phyloP scores from a whole-genome alignment of 2,113 vertebrate genomes.

The Zosterops lateralis region DNA sequence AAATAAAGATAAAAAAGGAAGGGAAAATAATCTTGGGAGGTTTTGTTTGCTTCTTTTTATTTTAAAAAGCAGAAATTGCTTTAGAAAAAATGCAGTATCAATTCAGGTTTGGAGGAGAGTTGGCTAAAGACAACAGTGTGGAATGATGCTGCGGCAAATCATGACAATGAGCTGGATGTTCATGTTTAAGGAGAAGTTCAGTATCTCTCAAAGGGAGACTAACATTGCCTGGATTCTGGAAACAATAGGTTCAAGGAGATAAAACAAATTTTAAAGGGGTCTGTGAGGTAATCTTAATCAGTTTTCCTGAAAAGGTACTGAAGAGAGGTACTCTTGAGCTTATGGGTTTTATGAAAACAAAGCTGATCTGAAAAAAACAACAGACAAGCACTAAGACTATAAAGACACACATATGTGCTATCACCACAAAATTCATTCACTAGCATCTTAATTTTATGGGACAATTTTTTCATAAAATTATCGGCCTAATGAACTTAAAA shows the following conservation, averaged over 20 bases:
- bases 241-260: not conserved
- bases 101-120: not conserved
- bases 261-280: not conserved
- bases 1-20: not conserved
- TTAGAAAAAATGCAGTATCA: not conserved
- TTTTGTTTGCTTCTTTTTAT: not conserved
- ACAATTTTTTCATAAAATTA: not conserved
- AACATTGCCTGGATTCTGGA: not conserved
- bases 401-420: not conserved
- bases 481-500: not conserved
- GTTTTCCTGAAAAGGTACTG: not conserved
- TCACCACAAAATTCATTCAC: not conserved
- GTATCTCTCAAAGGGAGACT: not conserved
- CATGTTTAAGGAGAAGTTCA: not conserved
- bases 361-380: not conserved
- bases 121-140: not conserved
- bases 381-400: not conserved
- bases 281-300: not conserved
- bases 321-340: not conserved
- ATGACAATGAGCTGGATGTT: not conserved
- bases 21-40: not conserved
- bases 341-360: not conserved
- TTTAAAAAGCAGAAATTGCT: not conserved
- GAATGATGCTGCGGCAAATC: not conserved
- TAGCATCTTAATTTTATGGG: not conserved